Conservation (phyloP, 2,888 invertebrate genomes). For the Galerucella pusilla region DNA sequence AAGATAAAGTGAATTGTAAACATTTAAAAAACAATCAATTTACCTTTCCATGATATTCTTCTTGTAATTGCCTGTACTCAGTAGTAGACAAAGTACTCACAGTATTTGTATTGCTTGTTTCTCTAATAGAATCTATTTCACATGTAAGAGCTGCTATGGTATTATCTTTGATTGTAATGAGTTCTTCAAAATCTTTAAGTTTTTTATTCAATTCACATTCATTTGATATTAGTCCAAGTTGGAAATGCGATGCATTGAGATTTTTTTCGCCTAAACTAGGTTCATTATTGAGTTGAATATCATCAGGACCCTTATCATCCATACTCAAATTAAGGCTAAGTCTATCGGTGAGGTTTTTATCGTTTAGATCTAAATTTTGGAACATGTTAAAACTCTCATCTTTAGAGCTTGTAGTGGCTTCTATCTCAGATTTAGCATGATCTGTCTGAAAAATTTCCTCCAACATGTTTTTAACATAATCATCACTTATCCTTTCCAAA, state of each 20-base stretch:
- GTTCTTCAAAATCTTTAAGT: conserved; percentile 65
- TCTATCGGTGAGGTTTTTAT: conserved; percentile 58
- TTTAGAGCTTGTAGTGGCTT: conserved; percentile 47
- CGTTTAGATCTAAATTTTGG: conserved; percentile 61
- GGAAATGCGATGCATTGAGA: conserved; percentile 40
- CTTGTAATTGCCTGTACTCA: conserved; percentile 78
- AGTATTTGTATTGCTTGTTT: conserved; percentile 67
- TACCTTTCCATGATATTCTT: conserved; percentile 78
- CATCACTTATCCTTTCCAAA: conserved; percentile 45
- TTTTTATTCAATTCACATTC: conserved; percentile 46
- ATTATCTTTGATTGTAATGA: conserved; percentile 65
- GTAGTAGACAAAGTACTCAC: conserved; percentile 72
- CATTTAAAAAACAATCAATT: background rate
- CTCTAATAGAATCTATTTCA: conserved; percentile 67
- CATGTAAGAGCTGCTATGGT: conserved; percentile 65
- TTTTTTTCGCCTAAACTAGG: conserved; percentile 44
- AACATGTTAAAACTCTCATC: conserved; percentile 63
- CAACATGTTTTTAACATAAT: conserved; percentile 58
- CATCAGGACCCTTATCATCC: conserved; percentile 53
- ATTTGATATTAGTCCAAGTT: conserved; percentile 27
- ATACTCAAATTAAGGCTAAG: conserved; percentile 39
- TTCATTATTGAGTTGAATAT: conserved; percentile 45
- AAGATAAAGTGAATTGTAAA: background rate
- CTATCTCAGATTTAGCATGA: conserved; percentile 53
- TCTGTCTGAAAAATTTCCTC: conserved; percentile 60